Percentiles rank a stretch among this genome's conserved stretches.
Evolutionary conservation across 1,140 invertebrate genomes (phyloP).

Genomic region (Drosophila gunungcola): DNA sequence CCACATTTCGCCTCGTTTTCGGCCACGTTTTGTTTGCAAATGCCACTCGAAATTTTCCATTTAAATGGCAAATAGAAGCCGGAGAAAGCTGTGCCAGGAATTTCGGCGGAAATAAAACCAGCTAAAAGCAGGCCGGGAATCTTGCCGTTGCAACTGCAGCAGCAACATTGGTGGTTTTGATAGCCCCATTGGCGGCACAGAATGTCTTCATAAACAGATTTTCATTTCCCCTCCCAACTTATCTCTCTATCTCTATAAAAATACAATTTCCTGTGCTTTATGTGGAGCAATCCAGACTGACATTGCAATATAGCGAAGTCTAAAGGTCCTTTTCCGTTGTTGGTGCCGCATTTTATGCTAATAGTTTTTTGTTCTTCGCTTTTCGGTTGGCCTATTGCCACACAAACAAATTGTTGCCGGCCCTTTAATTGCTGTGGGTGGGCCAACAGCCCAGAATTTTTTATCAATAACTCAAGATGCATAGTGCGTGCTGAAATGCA

Average conservation of each 20-base stretch:
- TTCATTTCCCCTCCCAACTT: conserved; percentile 54
- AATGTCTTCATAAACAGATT: conserved; percentile 81
- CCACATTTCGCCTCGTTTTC: conserved; percentile 63
- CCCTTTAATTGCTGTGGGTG: conserved; percentile 36
- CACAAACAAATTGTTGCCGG: conserved; percentile 38
- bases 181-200: conserved; percentile 62
- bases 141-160: conserved; percentile 36
- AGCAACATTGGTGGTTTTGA: conserved; percentile 31
- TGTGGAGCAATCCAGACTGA: conserved; percentile 21
- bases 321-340: conserved; percentile 5
- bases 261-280: conserved; percentile 72
- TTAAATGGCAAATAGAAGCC: conserved; percentile 69
- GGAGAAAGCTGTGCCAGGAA: conserved; percentile 28
- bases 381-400: conserved; percentile 38
- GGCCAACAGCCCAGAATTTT: conserved; percentile 28
- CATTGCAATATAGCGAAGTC: conserved; percentile 10
- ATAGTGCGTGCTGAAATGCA: conserved; percentile 35
- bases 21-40: conserved; percentile 76
- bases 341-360: conserved; percentile 33
- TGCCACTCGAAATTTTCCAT: conserved; percentile 68
- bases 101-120: conserved; percentile 26
- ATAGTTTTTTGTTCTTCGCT: conserved; percentile 26
- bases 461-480: conserved; percentile 55
- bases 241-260: conserved; percentile 39
- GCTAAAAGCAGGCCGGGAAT: conserved; percentile 34